Percentiles rank a stretch among this genome's conserved stretches.
Evolutionary conservation across 2,888 invertebrate genomes (phyloP).

Genomic region (Protodeltote pygarga): DNA sequence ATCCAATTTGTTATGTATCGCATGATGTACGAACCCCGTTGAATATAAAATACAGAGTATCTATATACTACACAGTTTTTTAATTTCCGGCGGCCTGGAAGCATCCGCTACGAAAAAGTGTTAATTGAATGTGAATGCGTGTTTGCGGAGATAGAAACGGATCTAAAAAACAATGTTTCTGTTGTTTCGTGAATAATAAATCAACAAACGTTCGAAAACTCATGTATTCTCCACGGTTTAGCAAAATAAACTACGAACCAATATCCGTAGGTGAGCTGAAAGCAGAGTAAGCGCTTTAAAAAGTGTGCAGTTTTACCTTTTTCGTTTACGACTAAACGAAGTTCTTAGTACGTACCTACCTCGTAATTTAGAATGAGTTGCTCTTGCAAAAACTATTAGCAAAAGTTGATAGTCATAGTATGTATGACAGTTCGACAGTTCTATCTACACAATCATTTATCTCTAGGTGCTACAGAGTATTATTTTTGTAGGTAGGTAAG

Average conservation of each 20-base stretch:
- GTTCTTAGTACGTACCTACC: too few relatives aligned
- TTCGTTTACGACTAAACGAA: too few relatives aligned
- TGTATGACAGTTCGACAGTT: too few relatives aligned
- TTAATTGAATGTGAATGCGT: slow-evolving; percentile 77
- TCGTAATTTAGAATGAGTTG: too few relatives aligned
- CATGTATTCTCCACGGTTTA: slow-evolving; percentile 26
- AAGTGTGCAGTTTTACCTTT: too few relatives aligned
- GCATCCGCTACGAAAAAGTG: slow-evolving; percentile 79
- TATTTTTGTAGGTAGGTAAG: too few relatives aligned
- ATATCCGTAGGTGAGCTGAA: slow-evolving; percentile 32
- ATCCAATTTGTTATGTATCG: slow-evolving; percentile 11
- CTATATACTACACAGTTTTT: slow-evolving; percentile 73
- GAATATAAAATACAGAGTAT: slow-evolving; percentile 42
- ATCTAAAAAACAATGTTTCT: slow-evolving; percentile 51
- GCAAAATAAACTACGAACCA: slow-evolving; percentile 34
- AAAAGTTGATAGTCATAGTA: too few relatives aligned
- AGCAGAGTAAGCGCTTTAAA: slow-evolving; percentile 29
- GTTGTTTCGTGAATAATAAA: slow-evolving; percentile 49
- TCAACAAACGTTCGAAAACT: slow-evolving; percentile 46
- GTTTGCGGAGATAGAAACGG: slow-evolving; percentile 56
- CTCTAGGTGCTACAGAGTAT: too few relatives aligned
- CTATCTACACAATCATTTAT: too few relatives aligned
- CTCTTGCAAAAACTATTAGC: too few relatives aligned
- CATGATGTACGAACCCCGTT: slow-evolving; percentile 16
- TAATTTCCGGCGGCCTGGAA: slow-evolving; percentile 80